These are phyloP conservation scores for Ceryle rudis DNA, from an alignment of 2,797 vertebrate species.

Conservation along the genomic window DNA sequence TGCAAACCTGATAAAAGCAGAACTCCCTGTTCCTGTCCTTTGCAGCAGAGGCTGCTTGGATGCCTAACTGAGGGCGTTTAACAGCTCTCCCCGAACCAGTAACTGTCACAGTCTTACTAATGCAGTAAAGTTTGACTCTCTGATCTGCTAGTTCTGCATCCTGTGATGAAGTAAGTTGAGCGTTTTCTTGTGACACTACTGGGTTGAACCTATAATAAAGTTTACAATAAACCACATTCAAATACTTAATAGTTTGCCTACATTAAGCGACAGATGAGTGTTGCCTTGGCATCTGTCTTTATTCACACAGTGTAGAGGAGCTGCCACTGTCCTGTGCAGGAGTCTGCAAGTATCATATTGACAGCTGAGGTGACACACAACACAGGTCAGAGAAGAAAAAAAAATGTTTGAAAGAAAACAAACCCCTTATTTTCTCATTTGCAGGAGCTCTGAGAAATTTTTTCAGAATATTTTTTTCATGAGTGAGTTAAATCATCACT, in stretches of 20 bases:
- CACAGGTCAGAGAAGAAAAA: not conserved
- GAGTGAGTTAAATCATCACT: not conserved
- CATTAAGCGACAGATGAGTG: not conserved
- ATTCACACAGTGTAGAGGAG: not conserved
- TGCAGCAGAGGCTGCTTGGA: not conserved
- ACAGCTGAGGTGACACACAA: not conserved
- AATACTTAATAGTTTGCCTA: not conserved
- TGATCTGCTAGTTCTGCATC: not conserved
- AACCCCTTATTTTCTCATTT: not conserved
- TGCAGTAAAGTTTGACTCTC: not conserved
- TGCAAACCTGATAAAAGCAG: not conserved
- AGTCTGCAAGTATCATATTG: not conserved
- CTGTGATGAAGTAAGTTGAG: not conserved
- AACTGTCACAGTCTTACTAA: not conserved
- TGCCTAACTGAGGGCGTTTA: fast-evolving
- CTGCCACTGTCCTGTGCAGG: not conserved
- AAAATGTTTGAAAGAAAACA: not conserved
- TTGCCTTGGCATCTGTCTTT: not conserved
- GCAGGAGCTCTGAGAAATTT: not conserved
- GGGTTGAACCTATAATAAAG: not conserved
- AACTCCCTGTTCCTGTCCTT: not conserved
- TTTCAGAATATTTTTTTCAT: not conserved
- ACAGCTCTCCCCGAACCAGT: not conserved
- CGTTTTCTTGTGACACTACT: not conserved
- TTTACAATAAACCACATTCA: conserved; percentile 20